Base-by-base conservation (phyloP, 2,113 vertebrate species). In the Otis tarda region DNA sequence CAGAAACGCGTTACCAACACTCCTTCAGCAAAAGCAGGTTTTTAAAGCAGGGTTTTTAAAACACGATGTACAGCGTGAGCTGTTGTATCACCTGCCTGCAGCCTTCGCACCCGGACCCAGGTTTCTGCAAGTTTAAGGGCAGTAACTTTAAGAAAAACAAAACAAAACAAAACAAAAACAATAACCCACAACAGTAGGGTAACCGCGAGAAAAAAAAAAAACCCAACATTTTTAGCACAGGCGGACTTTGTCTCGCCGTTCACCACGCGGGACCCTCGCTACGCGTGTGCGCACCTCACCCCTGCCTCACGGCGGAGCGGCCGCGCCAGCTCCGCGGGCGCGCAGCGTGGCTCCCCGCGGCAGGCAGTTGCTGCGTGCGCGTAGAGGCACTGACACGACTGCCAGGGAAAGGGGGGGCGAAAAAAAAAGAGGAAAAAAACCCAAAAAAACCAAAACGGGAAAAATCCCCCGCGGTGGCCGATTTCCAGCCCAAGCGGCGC, bases 101-200 rank as follows among this genome's bases (percentile, higher is more conserved):
- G 55, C 63, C 53, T 55, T 3, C 13, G 4, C 17, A 4, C 45
- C 0, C 33, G 4, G 31, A 18, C 13, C 22, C 37, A 4, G 12
- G 16, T 14, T 60, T 14, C 61, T 4, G 22, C 31, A 4, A 6
- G 33, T 7, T 18, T 3, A 16, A 27, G 43, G 25, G 31, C 35
- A 35, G 19, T 5, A 64, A 50, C 52, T 75, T 74, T 4, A 27
- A 61, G 35, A 67, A 37, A 37, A 37, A 37, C 37, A 60, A 31
- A 15, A 60, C 9, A 18, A 24, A 14, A 4, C 6, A 4, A 1
- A 3, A 37, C 27, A 19, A 43, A 43, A 43, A 43, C 41, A 43
- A 43, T 14, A 43, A 15, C 41, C 41, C n/a, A 22, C 55, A 12
- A 7, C 17, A 8, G 45, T 1, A 12, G 10, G n/a, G 17, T 30